Evolutionary conservation across 2,113 vertebrate species (phyloP).

Genomic region (Dermatemys mawii): DNA sequence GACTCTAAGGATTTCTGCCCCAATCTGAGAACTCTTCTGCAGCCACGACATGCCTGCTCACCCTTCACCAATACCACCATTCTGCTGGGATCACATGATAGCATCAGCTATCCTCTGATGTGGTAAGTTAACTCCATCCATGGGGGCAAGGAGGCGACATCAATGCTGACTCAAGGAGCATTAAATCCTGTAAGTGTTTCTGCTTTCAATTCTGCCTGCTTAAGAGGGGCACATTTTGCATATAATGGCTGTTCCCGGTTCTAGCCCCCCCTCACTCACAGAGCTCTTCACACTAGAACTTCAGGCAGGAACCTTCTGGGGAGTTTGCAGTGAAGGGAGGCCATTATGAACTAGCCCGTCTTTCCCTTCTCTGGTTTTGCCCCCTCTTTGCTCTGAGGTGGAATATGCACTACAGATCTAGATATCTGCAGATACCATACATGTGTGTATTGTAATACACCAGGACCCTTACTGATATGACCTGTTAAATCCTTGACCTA

Average conservation of each 20-base stretch:
- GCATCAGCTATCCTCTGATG: background rate
- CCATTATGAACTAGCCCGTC: background rate
- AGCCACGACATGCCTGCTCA: background rate
- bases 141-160: background rate
- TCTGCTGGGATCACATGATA: background rate
- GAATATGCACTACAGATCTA: background rate
- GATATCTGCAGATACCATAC: background rate
- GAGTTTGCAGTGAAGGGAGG: background rate
- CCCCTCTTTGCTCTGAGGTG: background rate
- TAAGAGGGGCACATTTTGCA: background rate
- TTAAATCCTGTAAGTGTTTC: background rate
- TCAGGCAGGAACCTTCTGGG: accelerated
- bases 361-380: background rate
- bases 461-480: background rate
- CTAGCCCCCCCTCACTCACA: background rate
- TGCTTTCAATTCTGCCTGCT: background rate
- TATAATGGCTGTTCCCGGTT: background rate
- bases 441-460: accelerated
- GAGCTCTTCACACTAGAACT: background rate
- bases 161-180: background rate
- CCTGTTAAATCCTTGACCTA: slow-evolving; percentile 48
- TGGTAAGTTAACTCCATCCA: accelerated
- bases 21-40: background rate
- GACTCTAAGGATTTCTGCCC: background rate
- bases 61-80: accelerated